Evolutionary conservation across 2,888 invertebrate species (phyloP).

Genomic region (Ochropleura leucogaster): DNA sequence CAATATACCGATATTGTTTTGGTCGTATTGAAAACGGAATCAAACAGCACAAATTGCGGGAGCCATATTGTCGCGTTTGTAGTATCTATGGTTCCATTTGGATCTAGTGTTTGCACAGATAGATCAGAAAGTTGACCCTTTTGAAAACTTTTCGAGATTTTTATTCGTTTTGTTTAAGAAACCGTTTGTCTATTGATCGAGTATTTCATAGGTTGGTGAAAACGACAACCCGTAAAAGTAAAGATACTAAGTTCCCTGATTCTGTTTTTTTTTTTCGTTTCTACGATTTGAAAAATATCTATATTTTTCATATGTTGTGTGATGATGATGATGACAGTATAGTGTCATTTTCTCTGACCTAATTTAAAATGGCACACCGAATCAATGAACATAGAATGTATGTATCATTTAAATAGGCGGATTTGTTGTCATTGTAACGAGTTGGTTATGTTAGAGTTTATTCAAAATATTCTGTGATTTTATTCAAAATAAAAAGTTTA

Average conservation of each 20-base stretch:
- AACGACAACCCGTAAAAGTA: no score
- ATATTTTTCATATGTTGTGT: not conserved
- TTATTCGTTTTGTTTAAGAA: not conserved
- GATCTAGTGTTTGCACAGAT: constrained; percentile 41
- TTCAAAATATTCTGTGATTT: not conserved
- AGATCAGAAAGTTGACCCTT: constrained; percentile 31
- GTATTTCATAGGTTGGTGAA: not conserved
- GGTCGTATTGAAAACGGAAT: constrained; percentile 78
- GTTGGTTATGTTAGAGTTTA: not conserved
- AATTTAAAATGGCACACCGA: not conserved
- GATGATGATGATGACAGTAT: not conserved
- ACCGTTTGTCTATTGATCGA: not conserved
- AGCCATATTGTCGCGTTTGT: constrained; percentile 54
- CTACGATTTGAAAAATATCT: not conserved
- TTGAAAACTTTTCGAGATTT: constrained; percentile 1
- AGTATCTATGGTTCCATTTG: constrained; percentile 34
- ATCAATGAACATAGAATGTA: not conserved
- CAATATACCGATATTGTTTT: constrained; percentile 86
- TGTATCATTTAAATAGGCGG: not conserved
- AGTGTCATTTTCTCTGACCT: not conserved
- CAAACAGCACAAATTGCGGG: constrained; percentile 65
- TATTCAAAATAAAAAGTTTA: no score
- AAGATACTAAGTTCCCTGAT: no score
- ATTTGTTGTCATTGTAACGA: not conserved
- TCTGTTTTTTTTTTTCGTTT: not conserved